Percentiles rank a stretch among this genome's conserved stretches.
phyloP scores from a whole-genome alignment of 2,113 vertebrate species.

The Tauraco erythrolophus region DNA sequence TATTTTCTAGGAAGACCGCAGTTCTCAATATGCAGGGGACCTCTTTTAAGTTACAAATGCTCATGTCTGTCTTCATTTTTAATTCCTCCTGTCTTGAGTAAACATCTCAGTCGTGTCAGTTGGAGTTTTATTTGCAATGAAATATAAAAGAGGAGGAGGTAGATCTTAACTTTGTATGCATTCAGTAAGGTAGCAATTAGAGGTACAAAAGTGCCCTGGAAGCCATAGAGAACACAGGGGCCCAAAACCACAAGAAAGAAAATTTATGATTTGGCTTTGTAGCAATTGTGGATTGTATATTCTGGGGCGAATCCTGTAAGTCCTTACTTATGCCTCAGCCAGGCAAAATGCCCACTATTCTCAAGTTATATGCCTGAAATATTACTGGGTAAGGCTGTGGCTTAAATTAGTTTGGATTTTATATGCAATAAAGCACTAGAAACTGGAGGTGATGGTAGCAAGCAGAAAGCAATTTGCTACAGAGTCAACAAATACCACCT shows the following conservation, averaged over 20 bases:
- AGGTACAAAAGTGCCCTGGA: background rate
- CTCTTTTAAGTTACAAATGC: background rate
- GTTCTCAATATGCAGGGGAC: background rate
- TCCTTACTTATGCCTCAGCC: background rate
- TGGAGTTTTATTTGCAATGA: background rate
- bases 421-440: background rate
- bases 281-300: background rate
- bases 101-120: background rate
- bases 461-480: background rate
- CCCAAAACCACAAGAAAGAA: background rate
- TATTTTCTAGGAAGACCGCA: background rate
- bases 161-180: background rate
- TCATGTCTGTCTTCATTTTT: background rate
- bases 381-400: background rate
- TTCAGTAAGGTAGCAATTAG: background rate
- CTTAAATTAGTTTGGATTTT: conserved; percentile 25
- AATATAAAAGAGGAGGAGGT: background rate
- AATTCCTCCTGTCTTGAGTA: background rate
- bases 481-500: background rate
- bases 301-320: background rate
- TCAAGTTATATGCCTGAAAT: conserved; percentile 20
- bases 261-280: background rate
- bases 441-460: conserved; percentile 31
- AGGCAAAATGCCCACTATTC: background rate
- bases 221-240: background rate